Evolutionary conservation across 2,797 vertebrate species (phyloP).

Genomic region (Arctocebus calabarensis): DNA sequence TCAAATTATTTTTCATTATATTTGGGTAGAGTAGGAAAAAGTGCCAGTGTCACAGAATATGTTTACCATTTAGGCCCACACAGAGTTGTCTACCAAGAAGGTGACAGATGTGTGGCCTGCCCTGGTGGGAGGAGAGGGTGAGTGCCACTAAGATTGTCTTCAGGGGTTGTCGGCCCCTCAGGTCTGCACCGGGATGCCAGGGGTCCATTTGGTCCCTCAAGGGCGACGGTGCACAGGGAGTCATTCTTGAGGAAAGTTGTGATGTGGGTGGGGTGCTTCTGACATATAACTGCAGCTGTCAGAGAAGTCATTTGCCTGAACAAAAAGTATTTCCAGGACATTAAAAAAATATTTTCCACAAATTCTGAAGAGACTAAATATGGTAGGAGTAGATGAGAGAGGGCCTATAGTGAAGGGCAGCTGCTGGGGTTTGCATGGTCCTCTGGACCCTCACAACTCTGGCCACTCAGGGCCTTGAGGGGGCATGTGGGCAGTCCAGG

Average conservation of each 20-base stretch:
- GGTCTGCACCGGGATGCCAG: not conserved
- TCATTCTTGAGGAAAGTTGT: not conserved
- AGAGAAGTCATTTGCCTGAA: not conserved
- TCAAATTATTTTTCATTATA: not conserved
- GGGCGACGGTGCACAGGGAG: fast-evolving
- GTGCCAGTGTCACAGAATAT: not conserved
- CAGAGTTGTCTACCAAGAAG: not conserved
- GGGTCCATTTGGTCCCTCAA: not conserved
- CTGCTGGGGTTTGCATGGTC: fast-evolving
- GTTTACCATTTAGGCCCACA: not conserved
- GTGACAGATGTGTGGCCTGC: not conserved
- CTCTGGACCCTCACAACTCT: fast-evolving
- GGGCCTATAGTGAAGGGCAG: no score
- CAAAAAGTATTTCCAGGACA: not conserved
- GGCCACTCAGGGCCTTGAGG: not conserved
- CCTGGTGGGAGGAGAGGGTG: not conserved
- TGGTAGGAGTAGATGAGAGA: not conserved
- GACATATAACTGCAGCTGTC: not conserved
- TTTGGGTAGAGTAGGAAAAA: not conserved
- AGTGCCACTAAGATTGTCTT: not conserved
- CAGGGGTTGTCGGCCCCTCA: fast-evolving
- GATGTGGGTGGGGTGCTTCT: not conserved
- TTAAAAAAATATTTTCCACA: not conserved
- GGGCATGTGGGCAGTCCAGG: fast-evolving
- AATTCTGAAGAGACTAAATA: not conserved